Percentiles rank a stretch among this genome's conserved stretches.
These are phyloP conservation scores for Podotricha telesiphe DNA, from an alignment of 2,888 invertebrate species.

Conservation along the genomic window DNA sequence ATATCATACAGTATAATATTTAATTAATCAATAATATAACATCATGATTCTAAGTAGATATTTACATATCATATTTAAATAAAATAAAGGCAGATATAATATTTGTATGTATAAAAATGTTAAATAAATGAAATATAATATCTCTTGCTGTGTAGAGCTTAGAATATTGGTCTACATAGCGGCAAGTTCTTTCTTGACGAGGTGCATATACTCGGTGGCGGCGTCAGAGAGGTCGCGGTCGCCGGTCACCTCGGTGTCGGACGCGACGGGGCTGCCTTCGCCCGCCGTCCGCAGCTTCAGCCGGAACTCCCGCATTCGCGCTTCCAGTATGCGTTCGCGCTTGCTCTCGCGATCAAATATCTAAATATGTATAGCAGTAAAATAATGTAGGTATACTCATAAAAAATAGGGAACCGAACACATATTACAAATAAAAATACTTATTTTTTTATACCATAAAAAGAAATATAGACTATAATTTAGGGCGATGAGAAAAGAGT, in stretches of 20 bases:
- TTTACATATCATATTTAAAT: not conserved
- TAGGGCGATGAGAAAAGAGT: too few relatives aligned
- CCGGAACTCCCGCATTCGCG: constrained; percentile 91
- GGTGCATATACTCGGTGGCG: constrained; percentile 54
- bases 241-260: constrained; percentile 54
- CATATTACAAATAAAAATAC: too few relatives aligned
- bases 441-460: too few relatives aligned
- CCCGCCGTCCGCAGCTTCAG: constrained; percentile 78
- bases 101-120: not conserved
- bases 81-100: not conserved
- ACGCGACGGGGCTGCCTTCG: constrained; percentile 55
- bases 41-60: not conserved
- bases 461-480: too few relatives aligned
- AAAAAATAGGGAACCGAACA: too few relatives aligned
- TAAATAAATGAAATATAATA: not conserved
- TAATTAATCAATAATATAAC: not conserved
- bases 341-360: constrained; percentile 94
- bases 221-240: constrained; percentile 65
- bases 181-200: constrained; percentile 56
- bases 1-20: not conserved
- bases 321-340: constrained; percentile 95
- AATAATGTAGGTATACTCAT: not conserved
- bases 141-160: not conserved
- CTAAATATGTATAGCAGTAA: constrained; percentile 66
- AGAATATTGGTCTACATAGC: not conserved